Conservation (phyloP, 53 echinoderm and acorn worm species). For the Glandiceps talaboti region DNA sequence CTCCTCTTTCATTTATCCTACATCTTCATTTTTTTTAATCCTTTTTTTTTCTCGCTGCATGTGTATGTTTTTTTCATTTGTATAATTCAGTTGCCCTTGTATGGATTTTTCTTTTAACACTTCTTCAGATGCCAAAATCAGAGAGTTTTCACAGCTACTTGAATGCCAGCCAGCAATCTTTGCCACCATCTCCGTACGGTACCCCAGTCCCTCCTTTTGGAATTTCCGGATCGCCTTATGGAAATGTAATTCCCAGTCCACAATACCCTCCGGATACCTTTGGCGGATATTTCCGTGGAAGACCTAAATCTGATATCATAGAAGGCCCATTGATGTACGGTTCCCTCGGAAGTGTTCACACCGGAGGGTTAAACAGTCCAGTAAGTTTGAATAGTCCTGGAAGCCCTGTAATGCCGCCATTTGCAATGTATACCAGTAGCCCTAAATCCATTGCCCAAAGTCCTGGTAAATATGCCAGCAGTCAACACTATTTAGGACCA, state of each 20-base stretch:
- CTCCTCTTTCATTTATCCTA: slow-evolving; percentile 16
- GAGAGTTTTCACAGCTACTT: not conserved
- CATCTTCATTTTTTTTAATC: slow-evolving; percentile 15
- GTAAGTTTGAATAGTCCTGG: not conserved
- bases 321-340: not conserved
- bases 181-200: not conserved
- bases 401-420: not conserved
- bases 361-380: not conserved
- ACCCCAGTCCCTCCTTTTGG: not conserved
- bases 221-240: not conserved
- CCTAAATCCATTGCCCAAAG: not conserved
- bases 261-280: not conserved
- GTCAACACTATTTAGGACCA: not conserved
- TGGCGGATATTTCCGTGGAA: not conserved
- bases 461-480: not conserved
- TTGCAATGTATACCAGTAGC: not conserved
- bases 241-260: not conserved
- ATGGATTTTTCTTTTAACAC: slow-evolving; percentile 73
- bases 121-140: not conserved
- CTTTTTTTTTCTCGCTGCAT: slow-evolving; percentile 11
- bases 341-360: not conserved
- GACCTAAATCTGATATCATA: not conserved
- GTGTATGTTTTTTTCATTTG: not conserved
- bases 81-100: slow-evolving; percentile 46
- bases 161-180: not conserved